Base-by-base conservation (phyloP, 2,797 vertebrate genomes). In the Protosalanx chinensis region DNA sequence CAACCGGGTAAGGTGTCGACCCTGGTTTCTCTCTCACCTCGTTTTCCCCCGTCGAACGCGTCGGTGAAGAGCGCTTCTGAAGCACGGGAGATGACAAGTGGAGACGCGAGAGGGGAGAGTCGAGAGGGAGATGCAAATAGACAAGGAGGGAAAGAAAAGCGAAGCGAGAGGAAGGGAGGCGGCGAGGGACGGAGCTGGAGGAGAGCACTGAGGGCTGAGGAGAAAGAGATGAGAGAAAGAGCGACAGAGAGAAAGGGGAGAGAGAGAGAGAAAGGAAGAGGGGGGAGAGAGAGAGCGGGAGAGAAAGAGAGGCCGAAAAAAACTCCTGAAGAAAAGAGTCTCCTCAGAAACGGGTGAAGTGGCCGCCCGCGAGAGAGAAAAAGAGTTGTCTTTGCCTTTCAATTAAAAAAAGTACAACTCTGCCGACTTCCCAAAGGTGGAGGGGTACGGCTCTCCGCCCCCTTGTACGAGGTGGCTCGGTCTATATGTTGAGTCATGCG, bases 391-490 rank as follows among this genome's bases (percentile, higher is more conserved):
- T 77, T 75, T 60, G 67, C 16, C 35, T 80, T 85, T 85, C 87
- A 90, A 86, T 88, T 89, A 89, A 85, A 90, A 85, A 90, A 82
- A 67, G 69, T 73, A 46, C 0, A 37, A 72, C 70, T 29, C n/a
- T 27, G 46, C 20, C 29, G 69, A 73, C 80, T 82, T 85, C 70
- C 74, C 76, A 79, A 81, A 82, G 72, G 67, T 79, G 58, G 70
- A 59, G 35, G n/a, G 53, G 46, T 74, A 41, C 78, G 76, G 81
- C 69, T 69, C 68, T 76, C 82, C 76, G 74, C 75, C 80, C 71
- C 58, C 80, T 82, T 84, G 66, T 69, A 75, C 80, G 79, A 64
- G 64, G 49, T 84, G 81, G 79, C n/a, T 20, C 13, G 1, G 66
- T 4, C 32, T 12, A 10, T n/a, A 18, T 30, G 60, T 29, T 30